Percentiles rank a stretch among this genome's conserved stretches.
Conservation (phyloP, 2,797 vertebrate species). For the Mallotus villosus region DNA sequence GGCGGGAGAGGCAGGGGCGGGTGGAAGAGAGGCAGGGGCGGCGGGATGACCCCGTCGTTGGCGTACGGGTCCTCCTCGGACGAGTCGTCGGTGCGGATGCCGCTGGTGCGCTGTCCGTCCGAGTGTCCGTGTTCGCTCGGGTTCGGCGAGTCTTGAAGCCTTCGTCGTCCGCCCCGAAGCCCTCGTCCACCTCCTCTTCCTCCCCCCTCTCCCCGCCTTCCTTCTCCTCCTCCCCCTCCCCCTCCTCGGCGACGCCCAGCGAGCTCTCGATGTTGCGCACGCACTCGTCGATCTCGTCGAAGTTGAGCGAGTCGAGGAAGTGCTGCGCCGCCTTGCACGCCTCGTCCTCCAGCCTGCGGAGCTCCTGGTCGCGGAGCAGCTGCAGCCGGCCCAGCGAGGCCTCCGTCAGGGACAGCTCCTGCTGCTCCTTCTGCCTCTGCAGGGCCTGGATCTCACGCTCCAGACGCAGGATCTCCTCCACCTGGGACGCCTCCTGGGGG, state of each 20-base stretch:
- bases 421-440: constrained; percentile 90
- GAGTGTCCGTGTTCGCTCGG: constrained; percentile 95
- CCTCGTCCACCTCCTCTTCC: constrained; percentile 91
- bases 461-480: constrained; percentile 93
- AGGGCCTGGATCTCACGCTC: constrained; percentile 90
- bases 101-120: constrained; percentile 92
- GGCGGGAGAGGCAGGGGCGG: constrained; percentile 58
- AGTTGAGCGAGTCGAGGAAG: constrained; percentile 95
- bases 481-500: constrained; percentile 86
- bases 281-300: constrained; percentile 95
- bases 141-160: constrained; percentile 94
- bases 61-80: constrained; percentile 96
- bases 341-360: constrained; percentile 88
- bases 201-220: constrained; percentile 56
- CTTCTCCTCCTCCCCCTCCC: constrained; percentile 38
- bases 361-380: constrained; percentile 87
- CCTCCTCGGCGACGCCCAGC: constrained; percentile 66
- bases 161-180: constrained; percentile 92
- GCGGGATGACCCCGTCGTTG: constrained; percentile 84
- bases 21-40: constrained; percentile 50
- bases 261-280: constrained; percentile 93
- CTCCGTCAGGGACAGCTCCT: constrained; percentile 89
- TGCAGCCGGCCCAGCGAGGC: constrained; percentile 86
- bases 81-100: constrained; percentile 96
- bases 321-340: constrained; percentile 93